Conservation (phyloP, 2,797 vertebrate genomes). For the Ctenopoma multispine region DNA sequence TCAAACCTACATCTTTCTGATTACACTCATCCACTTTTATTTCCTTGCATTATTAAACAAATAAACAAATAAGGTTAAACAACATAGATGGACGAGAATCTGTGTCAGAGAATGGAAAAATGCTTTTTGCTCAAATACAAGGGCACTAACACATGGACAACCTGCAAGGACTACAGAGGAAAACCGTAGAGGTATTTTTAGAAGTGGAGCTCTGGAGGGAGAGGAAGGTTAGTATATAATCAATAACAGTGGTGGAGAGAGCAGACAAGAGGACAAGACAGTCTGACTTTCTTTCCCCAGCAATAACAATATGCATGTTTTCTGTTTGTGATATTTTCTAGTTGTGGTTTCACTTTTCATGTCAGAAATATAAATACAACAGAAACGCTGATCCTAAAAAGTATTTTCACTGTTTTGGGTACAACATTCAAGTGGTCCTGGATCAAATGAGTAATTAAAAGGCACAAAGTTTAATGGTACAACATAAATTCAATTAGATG, state of each 20-base stretch:
- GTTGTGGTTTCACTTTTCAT: background rate
- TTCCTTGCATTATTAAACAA: no score
- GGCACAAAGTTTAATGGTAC: background rate
- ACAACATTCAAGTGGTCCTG: background rate
- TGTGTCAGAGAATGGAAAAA: slow-evolving; percentile 7
- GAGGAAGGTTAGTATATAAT: slow-evolving; percentile 78
- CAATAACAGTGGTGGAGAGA: slow-evolving; percentile 69
- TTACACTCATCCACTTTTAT: background rate
- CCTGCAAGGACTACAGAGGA: slow-evolving; percentile 56
- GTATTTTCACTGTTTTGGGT: background rate
- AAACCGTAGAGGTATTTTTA: slow-evolving; percentile 77
- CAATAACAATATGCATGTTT: slow-evolving; percentile 1
- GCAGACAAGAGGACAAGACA: slow-evolving; percentile 52
- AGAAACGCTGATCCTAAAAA: background rate
- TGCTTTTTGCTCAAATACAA: background rate
- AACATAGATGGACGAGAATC: slow-evolving; percentile 12
- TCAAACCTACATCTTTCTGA: background rate
- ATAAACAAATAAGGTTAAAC: background rate
- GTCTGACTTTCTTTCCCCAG: slow-evolving; percentile 45
- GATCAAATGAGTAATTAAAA: slow-evolving; percentile 1
- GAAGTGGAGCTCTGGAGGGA: slow-evolving; percentile 58
- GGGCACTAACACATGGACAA: slow-evolving; percentile 18
- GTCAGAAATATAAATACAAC: background rate
- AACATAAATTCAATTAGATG: background rate
- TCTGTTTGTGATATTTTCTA: background rate